Percentiles rank a stretch among this genome's conserved stretches.
Evolutionary conservation across 1,140 invertebrate species (phyloP).

Genomic region (Metaphire vulgaris): DNA sequence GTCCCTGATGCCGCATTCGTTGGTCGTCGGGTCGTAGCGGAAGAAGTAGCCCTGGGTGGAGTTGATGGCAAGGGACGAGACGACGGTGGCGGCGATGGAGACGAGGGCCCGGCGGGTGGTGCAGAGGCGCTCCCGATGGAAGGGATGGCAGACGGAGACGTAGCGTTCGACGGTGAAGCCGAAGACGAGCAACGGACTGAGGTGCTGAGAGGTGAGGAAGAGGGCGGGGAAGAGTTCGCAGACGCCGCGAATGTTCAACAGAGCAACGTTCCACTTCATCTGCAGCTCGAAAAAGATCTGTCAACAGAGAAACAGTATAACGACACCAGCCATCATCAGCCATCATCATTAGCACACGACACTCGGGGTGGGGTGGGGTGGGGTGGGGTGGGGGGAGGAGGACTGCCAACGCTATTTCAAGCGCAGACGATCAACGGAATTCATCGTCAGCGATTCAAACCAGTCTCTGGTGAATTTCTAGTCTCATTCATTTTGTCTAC

Average conservation of each 20-base stretch:
- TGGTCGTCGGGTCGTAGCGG: slow-evolving; percentile 34
- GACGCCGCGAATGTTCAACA: slow-evolving; percentile 32
- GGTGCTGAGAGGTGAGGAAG: slow-evolving; percentile 39
- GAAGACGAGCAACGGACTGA: slow-evolving; percentile 51
- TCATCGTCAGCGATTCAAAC: too few species aligned
- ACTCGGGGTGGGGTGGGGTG: too few species aligned
- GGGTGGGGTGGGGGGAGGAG: too few species aligned
- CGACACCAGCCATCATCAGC: too few species aligned
- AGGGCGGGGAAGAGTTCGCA: slow-evolving; percentile 38
- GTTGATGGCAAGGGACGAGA: slow-evolving; percentile 34
- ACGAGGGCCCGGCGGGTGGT: slow-evolving; percentile 67
- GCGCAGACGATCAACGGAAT: too few species aligned
- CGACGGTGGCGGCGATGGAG: slow-evolving; percentile 52
- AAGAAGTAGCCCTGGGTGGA: slow-evolving; percentile 47
- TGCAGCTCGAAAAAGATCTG: slow-evolving; percentile 28
- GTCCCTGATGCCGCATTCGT: slow-evolving; percentile 19
- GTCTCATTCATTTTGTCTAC: too few species aligned
- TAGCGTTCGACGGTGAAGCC: too few species aligned
- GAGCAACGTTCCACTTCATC: slow-evolving; percentile 20
- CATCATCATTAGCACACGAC: too few species aligned
- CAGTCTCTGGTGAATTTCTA: too few species aligned
- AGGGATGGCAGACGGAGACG: slow-evolving; percentile 68
- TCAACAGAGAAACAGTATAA: too few species aligned
- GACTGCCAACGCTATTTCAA: too few species aligned
- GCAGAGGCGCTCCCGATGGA: slow-evolving; percentile 68